Evolutionary conservation across 2,888 invertebrate genomes (phyloP).

Genomic region (Lordiphosa fenestrarum): DNA sequence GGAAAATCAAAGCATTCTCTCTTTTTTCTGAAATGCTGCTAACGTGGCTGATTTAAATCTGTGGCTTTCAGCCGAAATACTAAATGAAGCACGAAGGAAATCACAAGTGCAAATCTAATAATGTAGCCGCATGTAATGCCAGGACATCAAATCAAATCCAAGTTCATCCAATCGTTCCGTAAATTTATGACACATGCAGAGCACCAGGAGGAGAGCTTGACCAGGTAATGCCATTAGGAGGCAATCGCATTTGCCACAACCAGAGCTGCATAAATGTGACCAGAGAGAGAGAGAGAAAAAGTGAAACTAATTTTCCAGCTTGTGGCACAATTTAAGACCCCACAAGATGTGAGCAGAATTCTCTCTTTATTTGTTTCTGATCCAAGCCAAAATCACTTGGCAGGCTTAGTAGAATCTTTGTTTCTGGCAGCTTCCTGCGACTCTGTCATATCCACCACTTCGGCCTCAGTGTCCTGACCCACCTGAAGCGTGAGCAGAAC

Average conservation of each 20-base stretch:
- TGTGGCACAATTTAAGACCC: constrained; percentile 62
- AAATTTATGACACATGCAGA: constrained; percentile 61
- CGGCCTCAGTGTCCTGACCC: not conserved
- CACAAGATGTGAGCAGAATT: not conserved
- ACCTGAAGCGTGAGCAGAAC: constrained; percentile 9
- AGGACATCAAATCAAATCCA: constrained; percentile 55
- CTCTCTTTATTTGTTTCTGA: too few species aligned
- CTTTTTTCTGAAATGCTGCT: too few species aligned
- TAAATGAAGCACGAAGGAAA: constrained; percentile 13
- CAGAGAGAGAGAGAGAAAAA: constrained; percentile 19
- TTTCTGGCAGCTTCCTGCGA: not conserved
- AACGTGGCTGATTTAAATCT: constrained; percentile 35
- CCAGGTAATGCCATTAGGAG: constrained; percentile 59
- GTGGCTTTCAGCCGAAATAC: constrained; percentile 25
- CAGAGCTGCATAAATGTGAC: constrained; percentile 7
- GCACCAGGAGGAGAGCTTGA: constrained; percentile 12
- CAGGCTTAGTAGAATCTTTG: not conserved
- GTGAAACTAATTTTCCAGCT: constrained; percentile 76
- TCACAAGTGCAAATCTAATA: constrained; percentile 53
- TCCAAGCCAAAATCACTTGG: too few species aligned
- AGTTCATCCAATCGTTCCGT: constrained; percentile 64
- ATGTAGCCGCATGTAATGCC: constrained; percentile 24
- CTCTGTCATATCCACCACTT: constrained; percentile 17
- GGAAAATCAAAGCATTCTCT: constrained; percentile 1
- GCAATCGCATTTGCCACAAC: constrained; percentile 51